These are phyloP conservation scores for Ageneiosus marmoratus DNA, from an alignment of 2,113 vertebrate genomes.

Conservation along the genomic window DNA sequence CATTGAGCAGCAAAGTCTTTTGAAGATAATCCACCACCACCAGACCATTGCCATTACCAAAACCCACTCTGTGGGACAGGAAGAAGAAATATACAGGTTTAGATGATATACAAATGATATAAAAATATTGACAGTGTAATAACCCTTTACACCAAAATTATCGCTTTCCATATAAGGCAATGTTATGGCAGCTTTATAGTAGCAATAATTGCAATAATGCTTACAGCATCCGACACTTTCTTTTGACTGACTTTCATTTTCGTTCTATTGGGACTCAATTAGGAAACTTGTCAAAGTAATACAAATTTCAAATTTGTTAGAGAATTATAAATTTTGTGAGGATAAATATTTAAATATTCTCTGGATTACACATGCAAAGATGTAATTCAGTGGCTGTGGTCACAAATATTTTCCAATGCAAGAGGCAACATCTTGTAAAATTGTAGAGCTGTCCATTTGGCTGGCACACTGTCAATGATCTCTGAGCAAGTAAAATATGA, in stretches of 20 bases:
- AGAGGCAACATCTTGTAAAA: not conserved
- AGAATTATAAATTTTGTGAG: not conserved
- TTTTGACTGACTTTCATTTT: not conserved
- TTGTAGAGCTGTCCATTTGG: not conserved
- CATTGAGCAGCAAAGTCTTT: slow-evolving; percentile 90
- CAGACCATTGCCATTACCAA: slow-evolving; percentile 93
- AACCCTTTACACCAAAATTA: not conserved
- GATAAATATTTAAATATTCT: not conserved
- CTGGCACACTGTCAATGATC: not conserved
- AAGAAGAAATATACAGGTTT: not conserved
- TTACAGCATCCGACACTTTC: not conserved
- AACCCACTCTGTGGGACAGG: slow-evolving; percentile 82
- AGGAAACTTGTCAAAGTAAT: not conserved
- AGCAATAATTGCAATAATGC: not conserved
- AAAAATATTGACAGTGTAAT: not conserved
- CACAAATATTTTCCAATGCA: not conserved
- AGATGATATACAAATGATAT: not conserved
- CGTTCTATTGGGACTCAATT: not conserved
- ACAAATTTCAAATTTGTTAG: not conserved
- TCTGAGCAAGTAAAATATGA: not conserved
- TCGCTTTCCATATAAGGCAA: not conserved
- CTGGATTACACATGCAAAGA: not conserved
- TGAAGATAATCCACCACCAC: slow-evolving; percentile 96
- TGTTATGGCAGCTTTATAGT: not conserved
- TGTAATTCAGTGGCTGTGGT: not conserved